Base-by-base conservation (phyloP, 2,888 invertebrate genomes). In the Blastobasis adustella region DNA sequence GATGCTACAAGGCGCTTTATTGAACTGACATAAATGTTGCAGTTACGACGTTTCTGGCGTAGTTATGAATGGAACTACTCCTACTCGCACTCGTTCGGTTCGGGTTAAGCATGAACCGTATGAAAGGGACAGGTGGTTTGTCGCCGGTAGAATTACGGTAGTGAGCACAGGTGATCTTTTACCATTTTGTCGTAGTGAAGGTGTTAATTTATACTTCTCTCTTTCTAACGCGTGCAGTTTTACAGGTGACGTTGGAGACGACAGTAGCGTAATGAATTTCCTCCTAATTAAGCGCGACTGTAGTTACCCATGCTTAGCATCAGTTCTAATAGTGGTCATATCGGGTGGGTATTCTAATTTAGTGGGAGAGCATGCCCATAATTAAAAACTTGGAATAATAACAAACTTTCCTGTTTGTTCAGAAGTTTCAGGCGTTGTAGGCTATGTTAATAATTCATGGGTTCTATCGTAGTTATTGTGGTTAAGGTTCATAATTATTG, bases 121-220 rank as follows among this genome's bases (percentile, higher is more conserved):
- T 71, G 89, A 89, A 85, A 88, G 87, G 86, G 89, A 89, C 87
- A 85, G 88, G 84, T 86, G 87, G 82, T 81, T 76, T 83, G 84
- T 82, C 79, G 79, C 69, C 70, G 77, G 80, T 81, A 80, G 79
- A 84, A 87, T 89, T 87, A 85, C 88, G 78, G 89, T 87, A 88
- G 89, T 88, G 84, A 89, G 82, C 89, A 89, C 85, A 86, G 86
- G 85, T 88, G 89, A 89, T 86, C 89, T 88, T 89, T 86, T 79
- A 81, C 71, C 73, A 81, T 82, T 82, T 79, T 78, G 79, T 75
- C 62, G 66, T 56, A 69, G 69, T 69, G 76, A 66, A 80, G 77
- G 82, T 80, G 79, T 75, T 74, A 81, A 82, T 80, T 61, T 85
- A 83, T 74, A 76, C 55, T 69, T 66, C 56, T 79, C 85, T 78